These are phyloP conservation scores for Phataginus tetradactyla DNA, from an alignment of 2,797 vertebrate species.

Conservation along the genomic window DNA sequence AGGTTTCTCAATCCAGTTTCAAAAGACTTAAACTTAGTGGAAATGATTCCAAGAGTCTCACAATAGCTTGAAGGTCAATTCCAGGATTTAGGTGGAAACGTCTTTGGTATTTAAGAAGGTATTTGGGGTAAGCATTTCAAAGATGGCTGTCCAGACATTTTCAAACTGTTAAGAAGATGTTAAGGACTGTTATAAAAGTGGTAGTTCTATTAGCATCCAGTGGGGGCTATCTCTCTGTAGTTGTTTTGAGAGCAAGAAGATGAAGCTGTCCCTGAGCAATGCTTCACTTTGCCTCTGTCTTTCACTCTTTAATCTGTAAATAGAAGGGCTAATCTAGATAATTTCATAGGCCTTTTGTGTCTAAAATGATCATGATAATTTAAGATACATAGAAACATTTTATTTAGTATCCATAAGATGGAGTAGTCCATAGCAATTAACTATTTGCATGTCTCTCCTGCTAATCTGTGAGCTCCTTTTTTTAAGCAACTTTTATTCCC, in stretches of 20 bases:
- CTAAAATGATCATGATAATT: not conserved
- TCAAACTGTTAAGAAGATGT: not conserved
- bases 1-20: not conserved
- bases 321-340: not conserved
- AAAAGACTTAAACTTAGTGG: constrained; percentile 4
- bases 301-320: not conserved
- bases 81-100: not conserved
- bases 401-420: not conserved
- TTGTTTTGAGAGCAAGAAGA: not conserved
- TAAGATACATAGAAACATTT: not conserved
- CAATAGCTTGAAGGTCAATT: not conserved
- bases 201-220: not conserved
- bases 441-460: not conserved
- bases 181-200: not conserved
- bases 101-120: not conserved
- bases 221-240: too few relatives aligned
- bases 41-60: constrained; percentile 13
- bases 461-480: not conserved
- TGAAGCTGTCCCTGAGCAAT: not conserved
- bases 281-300: not conserved
- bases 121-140: not conserved
- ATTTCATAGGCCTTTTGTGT: not conserved
- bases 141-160: not conserved
- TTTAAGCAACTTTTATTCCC: not conserved
- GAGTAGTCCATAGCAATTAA: not conserved